phyloP scores from a whole-genome alignment of 2,113 vertebrate species.

The Entomyzon cyanotis region DNA sequence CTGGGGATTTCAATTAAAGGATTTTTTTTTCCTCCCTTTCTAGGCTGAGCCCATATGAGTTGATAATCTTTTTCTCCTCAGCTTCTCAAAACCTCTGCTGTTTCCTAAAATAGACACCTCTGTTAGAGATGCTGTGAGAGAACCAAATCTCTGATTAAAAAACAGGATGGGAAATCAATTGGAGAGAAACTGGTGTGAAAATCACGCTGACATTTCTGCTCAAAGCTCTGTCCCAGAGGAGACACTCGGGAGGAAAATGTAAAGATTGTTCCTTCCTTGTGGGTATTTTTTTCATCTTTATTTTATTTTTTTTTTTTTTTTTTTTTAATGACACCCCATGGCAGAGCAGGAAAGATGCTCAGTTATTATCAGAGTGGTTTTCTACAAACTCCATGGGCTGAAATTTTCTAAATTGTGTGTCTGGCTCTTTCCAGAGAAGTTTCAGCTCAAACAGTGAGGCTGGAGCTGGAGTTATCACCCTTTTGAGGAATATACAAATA shows the following conservation, averaged over 20 bases:
- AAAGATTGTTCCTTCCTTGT: not conserved
- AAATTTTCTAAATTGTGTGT: not conserved
- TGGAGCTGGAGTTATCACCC: not conserved
- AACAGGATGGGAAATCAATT: not conserved
- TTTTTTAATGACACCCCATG: fast-evolving
- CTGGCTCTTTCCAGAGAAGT: not conserved
- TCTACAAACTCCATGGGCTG: not conserved
- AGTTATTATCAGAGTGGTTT: not conserved
- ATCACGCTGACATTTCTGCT: not conserved
- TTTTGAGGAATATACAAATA: not conserved
- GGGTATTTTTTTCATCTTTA: fast-evolving
- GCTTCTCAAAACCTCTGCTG: constrained; percentile 6
- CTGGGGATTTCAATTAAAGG: not conserved
- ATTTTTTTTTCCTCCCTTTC: not conserved
- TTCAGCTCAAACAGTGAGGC: not conserved
- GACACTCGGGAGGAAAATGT: fast-evolving
- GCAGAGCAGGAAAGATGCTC: not conserved
- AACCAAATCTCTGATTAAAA: not conserved
- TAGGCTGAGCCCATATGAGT: not conserved
- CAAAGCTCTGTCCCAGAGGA: not conserved
- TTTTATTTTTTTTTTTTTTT: not conserved
- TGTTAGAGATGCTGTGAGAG: not conserved
- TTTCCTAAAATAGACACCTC: not conserved
- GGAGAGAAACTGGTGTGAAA: not conserved
- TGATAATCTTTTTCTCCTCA: constrained; percentile 6